Conservation (phyloP, 2,113 vertebrate species). For the Danionella cerebrum region DNA sequence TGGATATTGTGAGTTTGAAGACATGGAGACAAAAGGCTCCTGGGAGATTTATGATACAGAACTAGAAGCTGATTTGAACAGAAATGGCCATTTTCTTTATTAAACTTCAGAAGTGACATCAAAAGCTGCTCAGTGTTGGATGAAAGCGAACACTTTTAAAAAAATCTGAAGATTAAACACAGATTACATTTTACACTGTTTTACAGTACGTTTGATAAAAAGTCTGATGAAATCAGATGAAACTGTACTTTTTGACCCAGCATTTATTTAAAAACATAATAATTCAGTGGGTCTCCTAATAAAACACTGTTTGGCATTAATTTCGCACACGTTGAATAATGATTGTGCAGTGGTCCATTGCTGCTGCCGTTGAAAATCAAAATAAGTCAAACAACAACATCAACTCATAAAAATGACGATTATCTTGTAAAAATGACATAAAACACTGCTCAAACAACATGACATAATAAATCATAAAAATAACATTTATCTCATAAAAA, state of each 20-base stretch:
- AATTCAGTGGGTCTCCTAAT: not conserved
- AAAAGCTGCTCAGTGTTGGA: constrained; percentile 1
- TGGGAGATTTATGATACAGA: constrained; percentile 30
- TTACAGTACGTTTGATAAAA: not conserved
- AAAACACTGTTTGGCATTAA: no score
- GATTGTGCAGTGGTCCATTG: no score
- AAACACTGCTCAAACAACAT: no score
- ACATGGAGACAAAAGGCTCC: constrained; percentile 10
- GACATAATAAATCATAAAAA: no score
- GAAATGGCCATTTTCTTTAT: constrained; percentile 39
- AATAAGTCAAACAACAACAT: no score
- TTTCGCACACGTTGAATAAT: no score
- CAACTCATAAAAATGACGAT: no score
- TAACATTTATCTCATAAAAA: no score
- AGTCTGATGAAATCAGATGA: not conserved
- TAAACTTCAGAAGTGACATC: constrained; percentile 10
- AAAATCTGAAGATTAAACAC: not conserved
- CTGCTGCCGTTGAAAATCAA: no score
- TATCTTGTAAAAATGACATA: no score
- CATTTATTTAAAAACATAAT: not conserved
- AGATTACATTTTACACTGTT: not conserved
- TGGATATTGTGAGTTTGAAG: not conserved
- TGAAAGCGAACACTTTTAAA: not conserved
- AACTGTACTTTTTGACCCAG: not conserved
- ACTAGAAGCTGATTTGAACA: constrained; percentile 36